Conservation (phyloP, 2,888 invertebrate species). For the Cephus nigrinus region DNA sequence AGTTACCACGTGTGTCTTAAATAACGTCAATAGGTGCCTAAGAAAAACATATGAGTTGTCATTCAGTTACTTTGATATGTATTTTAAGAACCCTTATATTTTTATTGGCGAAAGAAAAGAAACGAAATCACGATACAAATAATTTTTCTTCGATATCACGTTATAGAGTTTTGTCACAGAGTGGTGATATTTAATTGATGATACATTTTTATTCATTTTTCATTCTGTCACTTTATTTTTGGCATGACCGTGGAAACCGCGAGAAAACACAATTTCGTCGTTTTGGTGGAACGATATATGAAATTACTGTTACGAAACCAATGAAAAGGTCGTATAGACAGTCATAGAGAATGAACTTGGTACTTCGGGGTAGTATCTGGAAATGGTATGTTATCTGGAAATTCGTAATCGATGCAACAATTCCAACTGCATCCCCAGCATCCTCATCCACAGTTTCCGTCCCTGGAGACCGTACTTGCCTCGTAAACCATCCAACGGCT, state of each 20-base stretch:
- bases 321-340: neutral
- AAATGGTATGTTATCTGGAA: neutral
- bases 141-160: neutral
- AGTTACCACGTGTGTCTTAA: neutral
- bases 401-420: neutral
- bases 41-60: neutral
- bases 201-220: neutral
- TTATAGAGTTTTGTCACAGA: neutral
- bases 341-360: neutral
- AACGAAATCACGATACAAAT: too few species aligned
- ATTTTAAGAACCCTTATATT: too few species aligned
- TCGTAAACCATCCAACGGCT: neutral
- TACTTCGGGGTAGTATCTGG: neutral
- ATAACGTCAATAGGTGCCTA: neutral
- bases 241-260: neutral
- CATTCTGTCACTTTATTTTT: neutral
- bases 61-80: neutral
- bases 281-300: neutral
- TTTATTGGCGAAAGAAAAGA: too few species aligned
- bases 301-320: neutral
- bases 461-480: neutral
- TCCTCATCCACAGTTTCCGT: neutral
- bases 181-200: neutral
- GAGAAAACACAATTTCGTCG: neutral
- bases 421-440: neutral